Percentiles rank a stretch among this genome's conserved stretches.
Evolutionary conservation across 2,113 vertebrate species (phyloP).

Genomic region (Chaetops frenatus): DNA sequence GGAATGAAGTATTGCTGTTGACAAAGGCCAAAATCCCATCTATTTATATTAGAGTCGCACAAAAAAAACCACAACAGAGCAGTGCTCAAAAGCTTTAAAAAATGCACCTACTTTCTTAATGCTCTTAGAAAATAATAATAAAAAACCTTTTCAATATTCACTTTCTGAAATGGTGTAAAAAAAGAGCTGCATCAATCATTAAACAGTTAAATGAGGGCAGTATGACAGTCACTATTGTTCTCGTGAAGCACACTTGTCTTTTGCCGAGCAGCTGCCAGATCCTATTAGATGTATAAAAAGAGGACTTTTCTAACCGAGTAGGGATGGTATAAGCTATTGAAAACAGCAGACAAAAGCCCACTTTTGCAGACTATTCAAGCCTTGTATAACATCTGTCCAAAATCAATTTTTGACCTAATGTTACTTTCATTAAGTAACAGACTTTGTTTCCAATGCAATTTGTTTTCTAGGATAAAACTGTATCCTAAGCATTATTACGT

Average conservation of each 20-base stretch:
- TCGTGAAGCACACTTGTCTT: conserved; percentile 49
- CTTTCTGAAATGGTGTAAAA: conserved; percentile 20
- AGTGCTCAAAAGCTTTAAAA: conserved; percentile 39
- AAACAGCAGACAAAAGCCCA: conserved; percentile 60
- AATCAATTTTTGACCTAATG: conserved; percentile 62
- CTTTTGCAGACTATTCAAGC: conserved; percentile 48
- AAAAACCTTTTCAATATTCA: conserved; percentile 1
- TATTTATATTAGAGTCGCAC: conserved; percentile 40
- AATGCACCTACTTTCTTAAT: conserved; percentile 42
- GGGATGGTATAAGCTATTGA: conserved; percentile 54
- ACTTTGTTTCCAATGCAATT: conserved; percentile 43
- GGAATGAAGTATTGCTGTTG: conserved; percentile 22
- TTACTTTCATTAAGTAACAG: conserved; percentile 50
- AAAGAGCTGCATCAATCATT: conserved; percentile 56
- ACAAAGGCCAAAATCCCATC: conserved; percentile 35
- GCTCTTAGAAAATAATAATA: conserved; percentile 48
- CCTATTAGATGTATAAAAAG: conserved; percentile 59
- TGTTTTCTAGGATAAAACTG: conserved; percentile 28
- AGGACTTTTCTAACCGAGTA: conserved; percentile 43
- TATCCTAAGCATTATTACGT: not conserved
- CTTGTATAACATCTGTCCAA: conserved; percentile 66
- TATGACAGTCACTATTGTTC: conserved; percentile 63
- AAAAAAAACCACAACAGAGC: conserved; percentile 29
- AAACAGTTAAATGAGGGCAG: conserved; percentile 56
- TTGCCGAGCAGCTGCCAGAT: conserved; percentile 69